phyloP scores from a whole-genome alignment of 2,888 invertebrate genomes.

The Unio pictorum region DNA sequence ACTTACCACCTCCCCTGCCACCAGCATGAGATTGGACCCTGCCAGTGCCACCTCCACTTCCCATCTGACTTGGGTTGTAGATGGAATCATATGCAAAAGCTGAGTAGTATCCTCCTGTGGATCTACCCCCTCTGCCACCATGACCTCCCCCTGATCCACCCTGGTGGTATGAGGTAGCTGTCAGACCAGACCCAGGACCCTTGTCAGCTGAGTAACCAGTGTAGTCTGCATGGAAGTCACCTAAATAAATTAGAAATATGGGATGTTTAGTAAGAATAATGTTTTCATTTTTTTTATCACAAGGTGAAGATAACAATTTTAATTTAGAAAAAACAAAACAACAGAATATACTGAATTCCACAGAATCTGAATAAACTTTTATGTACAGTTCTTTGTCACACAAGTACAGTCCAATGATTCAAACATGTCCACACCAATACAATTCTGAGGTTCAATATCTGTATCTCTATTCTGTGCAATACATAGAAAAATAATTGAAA shows the following conservation, averaged over 20 bases:
- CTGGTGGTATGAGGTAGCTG: conserved; percentile 20
- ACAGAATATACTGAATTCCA: too few relatives aligned
- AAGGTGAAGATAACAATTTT: too few relatives aligned
- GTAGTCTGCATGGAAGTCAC: conserved; percentile 55
- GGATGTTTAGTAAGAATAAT: too few relatives aligned
- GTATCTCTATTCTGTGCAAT: too few relatives aligned
- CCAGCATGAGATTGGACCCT: conserved; percentile 17
- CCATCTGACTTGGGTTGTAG: conserved; percentile 39
- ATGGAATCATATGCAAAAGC: conserved; percentile 48
- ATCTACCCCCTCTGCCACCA: conserved; percentile 54
- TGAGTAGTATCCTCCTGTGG: conserved; percentile 42
- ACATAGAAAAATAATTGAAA: too few relatives aligned
- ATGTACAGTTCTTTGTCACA: too few relatives aligned
- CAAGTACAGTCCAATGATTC: too few relatives aligned
- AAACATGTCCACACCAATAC: too few relatives aligned
- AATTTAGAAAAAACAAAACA: too few relatives aligned
- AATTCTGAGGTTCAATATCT: too few relatives aligned
- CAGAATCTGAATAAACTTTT: too few relatives aligned
- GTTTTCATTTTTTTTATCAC: too few relatives aligned
- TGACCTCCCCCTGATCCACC: conserved; percentile 57
- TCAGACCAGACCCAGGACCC: conserved; percentile 45
- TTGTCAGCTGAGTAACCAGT: conserved; percentile 40
- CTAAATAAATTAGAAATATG: conserved; percentile 17
- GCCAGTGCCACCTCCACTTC: conserved; percentile 53
- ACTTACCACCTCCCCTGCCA: conserved; percentile 56